These are phyloP conservation scores for Eubasilissa splendida DNA, from an alignment of 2,888 invertebrate genomes.

Conservation along the genomic window DNA sequence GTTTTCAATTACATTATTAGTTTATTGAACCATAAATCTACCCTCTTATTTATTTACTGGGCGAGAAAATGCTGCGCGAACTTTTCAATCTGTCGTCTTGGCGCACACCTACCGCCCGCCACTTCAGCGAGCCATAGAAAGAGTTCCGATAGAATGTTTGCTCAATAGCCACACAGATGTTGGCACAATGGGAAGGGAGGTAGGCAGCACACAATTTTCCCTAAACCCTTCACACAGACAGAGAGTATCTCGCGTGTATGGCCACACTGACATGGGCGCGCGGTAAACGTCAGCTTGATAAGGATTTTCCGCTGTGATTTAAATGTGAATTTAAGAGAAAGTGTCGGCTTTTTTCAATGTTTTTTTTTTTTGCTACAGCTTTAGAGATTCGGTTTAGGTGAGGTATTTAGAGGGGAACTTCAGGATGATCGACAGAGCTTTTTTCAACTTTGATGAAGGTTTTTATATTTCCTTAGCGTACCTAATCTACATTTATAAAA, in stretches of 20 bases:
- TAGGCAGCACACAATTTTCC: constrained; percentile 1
- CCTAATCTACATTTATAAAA: too few species aligned
- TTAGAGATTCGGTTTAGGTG: not conserved
- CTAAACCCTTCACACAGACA: constrained; percentile 18
- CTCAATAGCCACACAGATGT: constrained; percentile 17
- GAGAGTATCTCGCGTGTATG: not conserved
- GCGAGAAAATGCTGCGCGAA: too few species aligned
- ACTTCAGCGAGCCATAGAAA: not conserved
- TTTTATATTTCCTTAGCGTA: not conserved
- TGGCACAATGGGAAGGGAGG: constrained; percentile 9
- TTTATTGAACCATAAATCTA: too few species aligned
- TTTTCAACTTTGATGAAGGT: not conserved
- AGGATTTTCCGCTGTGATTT: not conserved
- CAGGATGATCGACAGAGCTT: constrained; percentile 2
- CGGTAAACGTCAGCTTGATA: not conserved
- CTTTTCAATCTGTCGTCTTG: not conserved
- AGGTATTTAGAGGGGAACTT: not conserved
- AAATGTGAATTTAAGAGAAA: constrained; percentile 10
- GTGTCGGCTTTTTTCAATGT: not conserved
- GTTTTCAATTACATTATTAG: too few species aligned
- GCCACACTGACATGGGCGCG: not conserved
- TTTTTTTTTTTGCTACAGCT: not conserved
- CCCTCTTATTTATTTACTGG: too few species aligned
- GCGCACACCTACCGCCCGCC: not conserved
- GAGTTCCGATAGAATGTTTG: constrained; percentile 20